These are phyloP conservation scores for Sphaeramia orbicularis DNA, from an alignment of 2,797 vertebrate genomes.

Conservation along the genomic window DNA sequence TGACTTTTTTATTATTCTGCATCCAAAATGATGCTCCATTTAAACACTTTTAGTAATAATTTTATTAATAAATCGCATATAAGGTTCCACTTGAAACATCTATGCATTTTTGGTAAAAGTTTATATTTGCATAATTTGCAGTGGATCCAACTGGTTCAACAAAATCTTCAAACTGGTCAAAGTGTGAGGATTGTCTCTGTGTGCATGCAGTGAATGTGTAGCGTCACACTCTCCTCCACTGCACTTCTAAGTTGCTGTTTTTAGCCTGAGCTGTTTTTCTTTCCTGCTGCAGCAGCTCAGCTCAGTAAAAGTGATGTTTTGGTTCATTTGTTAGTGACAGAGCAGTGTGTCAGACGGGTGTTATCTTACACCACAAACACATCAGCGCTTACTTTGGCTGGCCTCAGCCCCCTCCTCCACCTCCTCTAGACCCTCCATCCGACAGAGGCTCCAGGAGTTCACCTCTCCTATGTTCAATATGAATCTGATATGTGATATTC, in stretches of 20 bases:
- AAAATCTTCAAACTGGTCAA: too few relatives aligned
- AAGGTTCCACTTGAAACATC: too few relatives aligned
- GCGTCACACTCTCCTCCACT: background rate
- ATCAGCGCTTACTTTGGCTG: constrained; percentile 66
- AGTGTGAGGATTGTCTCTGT: background rate
- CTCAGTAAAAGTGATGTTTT: constrained; percentile 45
- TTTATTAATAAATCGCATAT: too few relatives aligned
- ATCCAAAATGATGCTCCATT: too few relatives aligned
- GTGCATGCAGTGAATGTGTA: background rate
- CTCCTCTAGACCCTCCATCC: constrained; percentile 9
- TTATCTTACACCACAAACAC: constrained; percentile 71
- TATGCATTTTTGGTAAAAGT: too few relatives aligned
- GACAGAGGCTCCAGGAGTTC: background rate
- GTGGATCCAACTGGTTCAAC: too few relatives aligned
- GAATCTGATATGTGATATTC: constrained; percentile 74
- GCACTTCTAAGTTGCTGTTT: background rate
- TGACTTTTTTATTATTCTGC: too few relatives aligned
- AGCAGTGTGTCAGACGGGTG: constrained; percentile 43
- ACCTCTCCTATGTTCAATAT: constrained; percentile 40
- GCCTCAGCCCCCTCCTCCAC: constrained; percentile 8
- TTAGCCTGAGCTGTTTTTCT: constrained; percentile 38
- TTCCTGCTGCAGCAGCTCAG: constrained; percentile 24
- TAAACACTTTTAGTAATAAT: too few relatives aligned
- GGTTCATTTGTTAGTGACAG: constrained; percentile 52
- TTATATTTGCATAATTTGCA: too few relatives aligned